Evolutionary conservation across 2,888 invertebrate genomes (phyloP), one percentile per base, ranked within the genome.

Genomic region (Parnassius glacialis): DNA sequence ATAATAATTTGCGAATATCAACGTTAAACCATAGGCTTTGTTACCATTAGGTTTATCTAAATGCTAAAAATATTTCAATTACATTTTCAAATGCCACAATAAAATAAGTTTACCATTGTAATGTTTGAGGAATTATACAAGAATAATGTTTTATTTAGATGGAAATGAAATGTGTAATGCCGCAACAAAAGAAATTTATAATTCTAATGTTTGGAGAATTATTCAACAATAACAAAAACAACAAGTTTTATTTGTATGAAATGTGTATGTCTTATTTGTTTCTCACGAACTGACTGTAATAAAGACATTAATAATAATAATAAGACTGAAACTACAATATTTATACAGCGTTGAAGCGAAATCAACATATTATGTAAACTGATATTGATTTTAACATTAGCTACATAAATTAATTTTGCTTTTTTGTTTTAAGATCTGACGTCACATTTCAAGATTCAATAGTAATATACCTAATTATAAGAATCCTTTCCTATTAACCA

Each of bases 41-140:
- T 34, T 7, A 1, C 7, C 34, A 34, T 34, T 34, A 34, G 34
- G 5, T 34, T 34, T 34, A 5, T 0, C 7, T 7, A 43, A 34
- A 58, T 52, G 58, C 58, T 34, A 34, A 34, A 34, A 58, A 58
- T 52, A 58, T 59, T 59, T 45, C 52, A 52, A 59, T 59, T 52
- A 16, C 3, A 52, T 45, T 34, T 34, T 12, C 41, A 59, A 25
- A 3, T 7, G 25, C 25, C 25, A 11, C 45, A 45, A 41, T 41
- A 44, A 44, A 59, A 42, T 47, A 59, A 42, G 52, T 59, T 47
- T 59, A 13, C 20, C n/a, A 53, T 59, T 59, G 45, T 16, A 42
- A 59, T 59, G 16, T 47, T 53, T 45, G 10, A 47, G 47, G 45
- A 47, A 59, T 42, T 53, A 25, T 52, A 48, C 16, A 16, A 42